Conservation (phyloP, 2,797 vertebrate genomes). For the Pangasius krempfi region DNA sequence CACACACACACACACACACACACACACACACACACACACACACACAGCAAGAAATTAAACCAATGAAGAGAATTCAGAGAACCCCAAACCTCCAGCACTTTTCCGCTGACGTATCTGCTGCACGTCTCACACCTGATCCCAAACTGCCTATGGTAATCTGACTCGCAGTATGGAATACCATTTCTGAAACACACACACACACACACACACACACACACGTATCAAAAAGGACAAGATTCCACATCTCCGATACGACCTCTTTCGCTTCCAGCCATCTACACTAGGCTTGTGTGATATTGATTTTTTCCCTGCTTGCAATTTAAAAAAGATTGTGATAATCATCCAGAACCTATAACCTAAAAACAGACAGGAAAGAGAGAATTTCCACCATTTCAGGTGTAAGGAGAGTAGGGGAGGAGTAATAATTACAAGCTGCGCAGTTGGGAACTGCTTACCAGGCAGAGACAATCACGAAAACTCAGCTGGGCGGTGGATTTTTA, state of each 20-base stretch:
- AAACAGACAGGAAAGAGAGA: not conserved
- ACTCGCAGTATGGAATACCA: conserved; percentile 90
- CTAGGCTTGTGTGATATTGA: not conserved
- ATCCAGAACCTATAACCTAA: not conserved
- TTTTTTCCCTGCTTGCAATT: not conserved
- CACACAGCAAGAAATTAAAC: not conserved
- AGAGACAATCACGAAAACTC: not conserved
- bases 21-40: not conserved
- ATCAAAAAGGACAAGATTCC: not conserved
- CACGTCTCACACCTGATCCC: conserved; percentile 93
- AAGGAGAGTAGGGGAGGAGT: not conserved
- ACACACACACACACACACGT: conserved; percentile 11
- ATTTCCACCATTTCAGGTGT: not conserved
- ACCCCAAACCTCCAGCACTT: conserved; percentile 86
- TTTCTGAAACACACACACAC: conserved; percentile 77
- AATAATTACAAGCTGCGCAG: not conserved
- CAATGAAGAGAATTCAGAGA: not conserved
- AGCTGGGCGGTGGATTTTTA: not conserved
- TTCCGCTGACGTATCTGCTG: conserved; percentile 90
- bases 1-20: not conserved
- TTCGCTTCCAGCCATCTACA: not conserved
- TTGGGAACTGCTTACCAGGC: not conserved
- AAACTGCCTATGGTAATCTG: conserved; percentile 92
- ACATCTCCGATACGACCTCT: not conserved
- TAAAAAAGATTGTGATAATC: not conserved